Evolutionary conservation across 2,888 invertebrate genomes (phyloP).

Genomic region (Troides oblongomaculatus): DNA sequence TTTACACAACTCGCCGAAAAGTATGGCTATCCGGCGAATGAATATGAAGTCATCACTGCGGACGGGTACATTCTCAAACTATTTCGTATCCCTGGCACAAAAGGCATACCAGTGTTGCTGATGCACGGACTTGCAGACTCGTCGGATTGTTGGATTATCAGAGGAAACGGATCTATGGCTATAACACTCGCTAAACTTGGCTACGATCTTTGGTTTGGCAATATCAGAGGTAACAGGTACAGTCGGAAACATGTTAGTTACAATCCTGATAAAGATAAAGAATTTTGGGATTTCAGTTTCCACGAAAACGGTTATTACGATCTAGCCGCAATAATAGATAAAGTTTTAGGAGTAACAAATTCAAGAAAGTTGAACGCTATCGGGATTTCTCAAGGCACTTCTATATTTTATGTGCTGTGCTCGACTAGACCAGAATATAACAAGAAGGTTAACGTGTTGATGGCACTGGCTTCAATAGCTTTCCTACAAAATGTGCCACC

Average conservation of each 20-base stretch:
- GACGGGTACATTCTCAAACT: slow-evolving; percentile 43
- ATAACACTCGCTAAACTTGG: slow-evolving; percentile 72
- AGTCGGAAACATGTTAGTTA: slow-evolving; percentile 75
- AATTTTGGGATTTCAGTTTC: slow-evolving; percentile 81
- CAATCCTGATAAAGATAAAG: slow-evolving; percentile 55
- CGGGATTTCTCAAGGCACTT: slow-evolving; percentile 86
- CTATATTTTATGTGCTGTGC: slow-evolving; percentile 77
- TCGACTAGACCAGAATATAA: slow-evolving; percentile 80
- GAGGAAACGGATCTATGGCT: slow-evolving; percentile 52
- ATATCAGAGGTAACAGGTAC: slow-evolving; percentile 82
- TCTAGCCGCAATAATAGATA: slow-evolving; percentile 81
- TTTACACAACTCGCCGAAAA: slow-evolving; percentile 36
- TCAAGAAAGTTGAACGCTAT: slow-evolving; percentile 80
- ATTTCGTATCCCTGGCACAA: slow-evolving; percentile 40
- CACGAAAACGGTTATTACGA: slow-evolving; percentile 87
- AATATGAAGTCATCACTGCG: slow-evolving; percentile 37
- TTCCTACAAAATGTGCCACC: slow-evolving; percentile 37
- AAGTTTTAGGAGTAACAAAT: slow-evolving; percentile 63
- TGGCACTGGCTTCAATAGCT: slow-evolving; percentile 60
- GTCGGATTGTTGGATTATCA: slow-evolving; percentile 55
- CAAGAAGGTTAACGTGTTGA: slow-evolving; percentile 74
- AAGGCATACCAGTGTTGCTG: slow-evolving; percentile 50
- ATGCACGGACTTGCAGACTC: slow-evolving; percentile 58
- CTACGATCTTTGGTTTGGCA: slow-evolving; percentile 72
- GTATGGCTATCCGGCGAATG: slow-evolving; percentile 33